Evolutionary conservation across 2,888 invertebrate genomes (phyloP).

Genomic region (Criorhina ranunculi): DNA sequence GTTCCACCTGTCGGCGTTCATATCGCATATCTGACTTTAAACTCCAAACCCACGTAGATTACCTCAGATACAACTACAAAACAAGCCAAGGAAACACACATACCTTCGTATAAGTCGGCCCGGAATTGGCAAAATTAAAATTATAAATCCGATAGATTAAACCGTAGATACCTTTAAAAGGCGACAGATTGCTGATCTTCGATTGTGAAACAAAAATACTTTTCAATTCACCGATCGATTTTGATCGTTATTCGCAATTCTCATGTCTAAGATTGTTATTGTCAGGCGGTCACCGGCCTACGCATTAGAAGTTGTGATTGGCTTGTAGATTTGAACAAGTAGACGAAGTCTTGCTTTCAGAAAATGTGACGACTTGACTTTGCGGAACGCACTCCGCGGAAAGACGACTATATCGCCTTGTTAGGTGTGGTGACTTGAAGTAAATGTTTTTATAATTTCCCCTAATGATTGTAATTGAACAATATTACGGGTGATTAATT

Average conservation of each 20-base stretch:
- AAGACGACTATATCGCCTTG: constrained; percentile 22
- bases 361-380: constrained; percentile 13
- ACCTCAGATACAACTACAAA: constrained; percentile 1
- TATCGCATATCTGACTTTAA: constrained; percentile 21
- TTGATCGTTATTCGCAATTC: constrained; percentile 15
- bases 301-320: constrained; percentile 21
- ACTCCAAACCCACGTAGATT: constrained; percentile 42
- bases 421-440: constrained; percentile 51
- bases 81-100: constrained; percentile 11
- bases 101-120: constrained; percentile 6
- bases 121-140: constrained; percentile 36
- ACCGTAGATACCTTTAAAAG: constrained; percentile 36
- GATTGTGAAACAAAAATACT: constrained; percentile 32
- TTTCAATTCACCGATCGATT: constrained; percentile 22
- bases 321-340: constrained; percentile 1
- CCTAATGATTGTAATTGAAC: constrained; percentile 54
- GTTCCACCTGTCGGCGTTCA: constrained; percentile 64
- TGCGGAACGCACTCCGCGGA: constrained; percentile 16
- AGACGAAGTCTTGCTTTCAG: neutral
- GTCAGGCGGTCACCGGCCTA: constrained; percentile 33
- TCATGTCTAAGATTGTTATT: constrained; percentile 20
- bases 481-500: constrained; percentile 48
- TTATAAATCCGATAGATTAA: constrained; percentile 35
- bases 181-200: constrained; percentile 37
- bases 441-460: constrained; percentile 54